A percentile compares a stretch with the other conserved stretches of the same genome.
phyloP scores from a whole-genome alignment of 2,113 vertebrate genomes.

The Chiloscyllium plagiosum region DNA sequence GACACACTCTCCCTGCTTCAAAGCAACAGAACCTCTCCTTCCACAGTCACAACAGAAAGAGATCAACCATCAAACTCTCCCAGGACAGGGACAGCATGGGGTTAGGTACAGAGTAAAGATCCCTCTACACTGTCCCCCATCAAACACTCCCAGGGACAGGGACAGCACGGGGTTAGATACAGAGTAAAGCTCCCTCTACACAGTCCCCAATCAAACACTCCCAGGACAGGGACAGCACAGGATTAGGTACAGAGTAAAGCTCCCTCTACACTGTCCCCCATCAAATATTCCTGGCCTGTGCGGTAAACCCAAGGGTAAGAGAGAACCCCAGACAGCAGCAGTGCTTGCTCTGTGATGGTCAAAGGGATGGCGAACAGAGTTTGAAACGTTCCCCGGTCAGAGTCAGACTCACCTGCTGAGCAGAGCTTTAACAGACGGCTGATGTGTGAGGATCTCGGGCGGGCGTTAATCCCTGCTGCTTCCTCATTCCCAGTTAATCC shows the following conservation, averaged over 20 bases:
- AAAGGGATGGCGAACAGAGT: neutral
- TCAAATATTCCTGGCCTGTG: too few species aligned
- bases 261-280: too few species aligned
- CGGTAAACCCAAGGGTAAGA: neutral
- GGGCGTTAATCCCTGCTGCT: conserved; percentile 41
- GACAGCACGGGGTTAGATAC: too few species aligned
- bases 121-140: too few species aligned
- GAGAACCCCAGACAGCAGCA: accelerated
- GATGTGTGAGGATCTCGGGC: neutral
- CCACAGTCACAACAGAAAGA: neutral
- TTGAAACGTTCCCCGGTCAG: neutral
- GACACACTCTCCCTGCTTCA: neutral
- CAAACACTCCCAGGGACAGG: too few species aligned
- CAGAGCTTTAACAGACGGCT: neutral
- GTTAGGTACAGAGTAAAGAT: too few species aligned
- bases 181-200: too few species aligned
- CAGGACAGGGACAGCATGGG: too few species aligned
- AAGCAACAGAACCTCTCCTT: neutral
- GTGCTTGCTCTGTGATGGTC: neutral
- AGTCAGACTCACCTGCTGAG: neutral
- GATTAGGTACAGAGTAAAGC: too few species aligned
- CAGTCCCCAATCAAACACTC: too few species aligned
- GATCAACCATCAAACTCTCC: too few species aligned
- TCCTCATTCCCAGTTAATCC: conserved; percentile 53
- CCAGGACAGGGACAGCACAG: too few species aligned